These are phyloP conservation scores for Morpho helenor DNA, from an alignment of 2,888 invertebrate genomes.

Conservation along the genomic window DNA sequence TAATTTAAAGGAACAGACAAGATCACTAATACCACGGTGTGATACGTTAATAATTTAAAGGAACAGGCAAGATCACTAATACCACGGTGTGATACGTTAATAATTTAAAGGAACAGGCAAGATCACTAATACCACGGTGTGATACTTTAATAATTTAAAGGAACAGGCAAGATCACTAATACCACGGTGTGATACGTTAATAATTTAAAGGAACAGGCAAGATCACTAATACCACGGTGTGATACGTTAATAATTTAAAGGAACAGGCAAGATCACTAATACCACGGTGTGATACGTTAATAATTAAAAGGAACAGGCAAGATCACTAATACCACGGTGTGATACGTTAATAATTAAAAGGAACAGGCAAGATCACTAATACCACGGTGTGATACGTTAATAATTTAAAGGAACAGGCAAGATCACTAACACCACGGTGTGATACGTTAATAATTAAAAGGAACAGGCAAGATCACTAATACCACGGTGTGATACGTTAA, in stretches of 20 bases:
- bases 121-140: not conserved
- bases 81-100: not conserved
- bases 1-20: not conserved
- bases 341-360: no score
- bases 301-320: not conserved
- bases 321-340: not conserved
- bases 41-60: no score
- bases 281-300: not conserved
- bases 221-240: not conserved
- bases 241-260: no score
- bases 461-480: not conserved
- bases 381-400: not conserved
- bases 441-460: no score
- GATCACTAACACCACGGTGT: not conserved
- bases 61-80: not conserved
- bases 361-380: not conserved
- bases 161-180: not conserved
- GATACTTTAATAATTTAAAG: no score
- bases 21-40: not conserved
- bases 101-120: not conserved
- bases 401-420: not conserved
- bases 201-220: not conserved
- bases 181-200: not conserved
- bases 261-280: not conserved
- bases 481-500: not conserved